Evolutionary conservation across 2,113 vertebrate genomes (phyloP), one percentile per base, ranked within the genome.

Genomic region (Odocoileus hemionus): DNA sequence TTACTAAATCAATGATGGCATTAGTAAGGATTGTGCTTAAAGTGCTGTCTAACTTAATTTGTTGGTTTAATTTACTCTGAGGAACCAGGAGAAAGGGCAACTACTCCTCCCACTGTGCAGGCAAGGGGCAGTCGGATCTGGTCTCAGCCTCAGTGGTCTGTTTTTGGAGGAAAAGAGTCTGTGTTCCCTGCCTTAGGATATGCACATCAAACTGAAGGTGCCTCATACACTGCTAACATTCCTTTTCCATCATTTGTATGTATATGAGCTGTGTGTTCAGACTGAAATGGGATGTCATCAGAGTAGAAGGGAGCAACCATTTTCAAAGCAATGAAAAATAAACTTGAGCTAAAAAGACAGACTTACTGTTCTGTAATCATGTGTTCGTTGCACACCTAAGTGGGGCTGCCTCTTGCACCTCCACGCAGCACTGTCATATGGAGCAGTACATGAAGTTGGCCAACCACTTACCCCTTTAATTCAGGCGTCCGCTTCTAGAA

Each of bases 41-140:
- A 96, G 57, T 61, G 17, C 61, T 89, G 83, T 96, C 94, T 86
- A 70, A 70, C 19, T 91, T 96, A 57, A 96, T 96, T 95, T 94
- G 19, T 57, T 58, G 17, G 58, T 88, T 86, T 83, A 45, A 74
- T 89, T 43, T 11, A 55, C 94, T 97, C 93, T 94, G 94, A 96
- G 87, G 76, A 94, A 36, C 52, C 67, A 78, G 19, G 76, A 91
- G 64, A 85, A 79, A 80, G 82, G 33, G 55, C 58, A 86, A 67
- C 25, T 45, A 11, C 47, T 26, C 36, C 54, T 90, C 25, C 60
- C 84, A 95, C 88, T 91, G 78, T 21, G 33, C 9, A 33, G 91
- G 70, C 64, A 30, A 50, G 25, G 67, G 64, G 54, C 54, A 88
- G 3, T 96, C 82, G 50, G 61, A 60, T 67, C 82, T 64, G 14